Percentiles rank a stretch among this genome's conserved stretches.
phyloP scores from a whole-genome alignment of 2,888 invertebrate genomes.

The Drosophila greeni region DNA sequence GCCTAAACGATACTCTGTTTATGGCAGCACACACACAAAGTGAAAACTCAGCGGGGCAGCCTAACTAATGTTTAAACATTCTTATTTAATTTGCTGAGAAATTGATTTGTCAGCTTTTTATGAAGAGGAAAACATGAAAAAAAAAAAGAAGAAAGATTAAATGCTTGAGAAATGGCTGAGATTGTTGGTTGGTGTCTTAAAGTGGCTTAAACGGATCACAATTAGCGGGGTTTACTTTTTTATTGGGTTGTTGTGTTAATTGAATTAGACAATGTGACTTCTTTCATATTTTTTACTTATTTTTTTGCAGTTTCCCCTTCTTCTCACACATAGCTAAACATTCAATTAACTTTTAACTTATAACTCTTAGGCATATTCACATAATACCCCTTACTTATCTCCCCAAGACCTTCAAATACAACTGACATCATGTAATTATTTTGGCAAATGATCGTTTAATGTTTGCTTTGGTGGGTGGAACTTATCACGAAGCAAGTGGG shows the following conservation, averaged over 20 bases:
- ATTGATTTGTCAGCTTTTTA: conserved; percentile 36
- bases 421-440: conserved; percentile 59
- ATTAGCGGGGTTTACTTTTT: conserved; percentile 13
- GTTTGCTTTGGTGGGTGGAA: conserved; percentile 28
- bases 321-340: no score
- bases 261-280: neutral
- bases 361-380: no score
- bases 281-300: no score
- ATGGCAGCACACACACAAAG: conserved; percentile 37
- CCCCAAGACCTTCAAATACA: conserved; percentile 11
- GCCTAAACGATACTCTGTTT: conserved; percentile 38
- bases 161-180: conserved; percentile 10
- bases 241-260: conserved; percentile 7
- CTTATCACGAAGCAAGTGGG: conserved; percentile 39
- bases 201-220: conserved; percentile 25
- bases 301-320: no score
- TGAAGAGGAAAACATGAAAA: conserved; percentile 15
- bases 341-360: no score
- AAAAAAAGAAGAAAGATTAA: conserved; percentile 26
- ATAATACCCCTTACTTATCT: conserved; percentile 23
- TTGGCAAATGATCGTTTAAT: conserved; percentile 42
- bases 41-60: conserved; percentile 28
- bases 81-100: conserved; percentile 28
- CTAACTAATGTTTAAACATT: conserved; percentile 23
- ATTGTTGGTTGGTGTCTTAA: conserved; percentile 26